Evolutionary conservation across 2,888 invertebrate species (phyloP).

Genomic region (Coenonympha arcania): DNA sequence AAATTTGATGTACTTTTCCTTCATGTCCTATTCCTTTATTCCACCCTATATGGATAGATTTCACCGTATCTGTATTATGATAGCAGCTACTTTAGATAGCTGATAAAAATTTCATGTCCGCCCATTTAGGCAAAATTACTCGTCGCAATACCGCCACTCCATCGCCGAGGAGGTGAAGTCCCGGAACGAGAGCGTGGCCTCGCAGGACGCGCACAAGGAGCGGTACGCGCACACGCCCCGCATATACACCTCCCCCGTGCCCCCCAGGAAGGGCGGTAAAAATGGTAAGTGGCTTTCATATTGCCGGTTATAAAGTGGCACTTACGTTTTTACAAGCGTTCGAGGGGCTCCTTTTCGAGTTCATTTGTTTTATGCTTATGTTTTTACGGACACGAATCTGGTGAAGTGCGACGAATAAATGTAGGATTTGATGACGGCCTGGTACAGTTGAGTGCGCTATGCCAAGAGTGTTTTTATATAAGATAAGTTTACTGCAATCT

Average conservation of each 20-base stretch:
- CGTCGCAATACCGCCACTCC: constrained; percentile 64
- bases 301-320: background rate
- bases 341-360: background rate
- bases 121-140: constrained; percentile 49
- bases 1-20: too few relatives aligned
- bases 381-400: too few relatives aligned
- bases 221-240: constrained; percentile 62
- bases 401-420: too few relatives aligned
- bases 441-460: too few relatives aligned
- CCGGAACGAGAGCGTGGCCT: constrained; percentile 57
- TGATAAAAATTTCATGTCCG: background rate
- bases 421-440: too few relatives aligned
- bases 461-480: too few relatives aligned
- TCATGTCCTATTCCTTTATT: too few relatives aligned
- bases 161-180: constrained; percentile 67
- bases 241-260: constrained; percentile 66
- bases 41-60: too few relatives aligned
- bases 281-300: constrained; percentile 46
- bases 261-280: constrained; percentile 58
- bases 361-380: background rate
- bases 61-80: background rate
- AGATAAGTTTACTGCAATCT: too few relatives aligned
- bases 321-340: background rate
- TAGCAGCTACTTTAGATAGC: background rate
- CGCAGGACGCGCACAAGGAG: constrained; percentile 60